Conservation (phyloP, 2,797 vertebrate genomes). For the Hylomyscus alleni region DNA sequence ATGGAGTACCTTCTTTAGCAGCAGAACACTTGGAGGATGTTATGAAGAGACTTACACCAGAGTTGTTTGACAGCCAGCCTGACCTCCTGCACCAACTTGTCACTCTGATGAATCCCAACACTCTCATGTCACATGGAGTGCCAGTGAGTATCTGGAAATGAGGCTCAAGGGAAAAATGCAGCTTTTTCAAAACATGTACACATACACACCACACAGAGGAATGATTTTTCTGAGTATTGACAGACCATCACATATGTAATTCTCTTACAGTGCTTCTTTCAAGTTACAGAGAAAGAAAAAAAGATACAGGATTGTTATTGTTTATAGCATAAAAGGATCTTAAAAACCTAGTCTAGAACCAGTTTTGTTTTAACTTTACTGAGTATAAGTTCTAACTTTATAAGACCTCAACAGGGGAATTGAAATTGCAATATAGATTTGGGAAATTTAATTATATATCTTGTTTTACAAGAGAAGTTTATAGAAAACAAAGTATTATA, state of each 20-base stretch:
- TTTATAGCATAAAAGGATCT: neutral
- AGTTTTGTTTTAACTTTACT: neutral
- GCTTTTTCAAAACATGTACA: neutral
- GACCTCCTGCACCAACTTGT: slow-evolving; percentile 98
- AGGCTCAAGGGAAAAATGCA: slow-evolving; percentile 77
- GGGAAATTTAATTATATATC: neutral
- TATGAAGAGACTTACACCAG: slow-evolving; percentile 98
- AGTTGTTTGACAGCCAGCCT: slow-evolving; percentile 97
- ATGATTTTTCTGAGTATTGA: neutral
- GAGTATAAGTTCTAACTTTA: neutral
- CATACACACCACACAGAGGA: no score
- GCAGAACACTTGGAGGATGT: slow-evolving; percentile 97
- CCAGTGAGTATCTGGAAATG: slow-evolving; percentile 94
- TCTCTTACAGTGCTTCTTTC: neutral
- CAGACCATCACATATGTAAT: neutral
- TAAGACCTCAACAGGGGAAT: neutral
- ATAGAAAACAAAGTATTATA: neutral
- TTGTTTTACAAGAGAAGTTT: neutral
- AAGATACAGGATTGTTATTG: neutral
- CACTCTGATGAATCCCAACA: slow-evolving; percentile 99
- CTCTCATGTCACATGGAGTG: slow-evolving; percentile 96
- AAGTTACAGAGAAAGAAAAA: neutral
- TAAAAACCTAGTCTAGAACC: neutral
- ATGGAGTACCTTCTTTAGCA: slow-evolving; percentile 95
- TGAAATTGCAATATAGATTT: neutral